These are phyloP conservation scores for Colinus virginianus DNA, from an alignment of 2,113 vertebrate genomes.

Conservation along the genomic window DNA sequence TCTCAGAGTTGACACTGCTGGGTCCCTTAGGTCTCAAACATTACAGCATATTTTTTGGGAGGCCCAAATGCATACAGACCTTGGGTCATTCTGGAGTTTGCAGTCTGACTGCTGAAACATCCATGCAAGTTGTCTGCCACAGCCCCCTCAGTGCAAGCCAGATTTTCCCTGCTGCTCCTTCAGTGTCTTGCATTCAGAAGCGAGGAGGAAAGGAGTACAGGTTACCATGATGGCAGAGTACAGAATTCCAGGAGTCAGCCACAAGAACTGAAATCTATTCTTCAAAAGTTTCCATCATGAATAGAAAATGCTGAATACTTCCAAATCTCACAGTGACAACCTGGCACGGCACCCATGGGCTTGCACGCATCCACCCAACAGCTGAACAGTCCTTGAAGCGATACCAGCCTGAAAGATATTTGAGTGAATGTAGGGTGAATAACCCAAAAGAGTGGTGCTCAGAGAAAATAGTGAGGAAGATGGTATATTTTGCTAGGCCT, in stretches of 20 bases:
- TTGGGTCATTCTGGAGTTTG: neutral
- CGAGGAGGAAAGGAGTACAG: neutral
- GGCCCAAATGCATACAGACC: neutral
- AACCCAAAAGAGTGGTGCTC: no score
- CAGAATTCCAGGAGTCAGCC: neutral
- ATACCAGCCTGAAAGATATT: neutral
- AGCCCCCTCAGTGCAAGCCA: neutral
- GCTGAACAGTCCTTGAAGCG: rapidly evolving
- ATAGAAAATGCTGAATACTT: neutral
- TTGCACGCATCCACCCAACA: neutral
- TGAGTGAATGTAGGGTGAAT: neutral
- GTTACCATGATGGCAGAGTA: rapidly evolving
- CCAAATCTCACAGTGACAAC: neutral
- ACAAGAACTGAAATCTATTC: neutral
- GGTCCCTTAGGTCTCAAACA: neutral
- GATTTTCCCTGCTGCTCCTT: neutral
- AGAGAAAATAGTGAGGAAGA: no score
- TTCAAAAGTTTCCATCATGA: neutral
- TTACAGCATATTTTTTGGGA: rapidly evolving
- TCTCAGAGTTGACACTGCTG: neutral
- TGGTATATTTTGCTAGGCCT: no score
- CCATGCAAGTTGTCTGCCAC: neutral
- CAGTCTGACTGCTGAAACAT: neutral
- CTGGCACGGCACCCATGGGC: neutral
- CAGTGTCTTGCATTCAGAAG: rapidly evolving